Percentiles rank a stretch among this genome's conserved stretches.
Conservation (phyloP, 1,140 invertebrate species). For the Drosophila sucinea region DNA sequence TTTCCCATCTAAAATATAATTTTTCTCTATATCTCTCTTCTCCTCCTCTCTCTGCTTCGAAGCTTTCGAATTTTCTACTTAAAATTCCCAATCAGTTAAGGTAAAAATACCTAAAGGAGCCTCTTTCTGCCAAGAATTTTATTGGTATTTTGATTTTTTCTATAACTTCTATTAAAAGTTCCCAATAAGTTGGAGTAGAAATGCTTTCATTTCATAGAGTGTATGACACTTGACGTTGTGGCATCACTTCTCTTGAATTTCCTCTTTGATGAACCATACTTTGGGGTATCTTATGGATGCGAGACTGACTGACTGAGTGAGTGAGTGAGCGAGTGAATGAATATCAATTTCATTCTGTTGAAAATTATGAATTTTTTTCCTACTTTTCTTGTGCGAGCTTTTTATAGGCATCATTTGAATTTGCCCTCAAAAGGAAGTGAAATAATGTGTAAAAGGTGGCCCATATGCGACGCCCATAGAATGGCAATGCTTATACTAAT, state of each 20-base stretch:
- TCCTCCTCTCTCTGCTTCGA: no score
- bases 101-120: no score
- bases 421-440: constrained; percentile 34
- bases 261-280: background rate
- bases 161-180: no score
- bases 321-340: constrained; percentile 21
- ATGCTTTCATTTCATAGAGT: background rate
- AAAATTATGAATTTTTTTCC: constrained; percentile 37
- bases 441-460: constrained; percentile 32
- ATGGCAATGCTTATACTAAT: constrained; percentile 29
- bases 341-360: constrained; percentile 69
- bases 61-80: no score
- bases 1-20: no score
- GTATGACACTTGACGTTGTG: constrained; percentile 28
- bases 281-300: constrained; percentile 9
- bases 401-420: constrained; percentile 46
- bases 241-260: background rate
- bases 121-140: no score
- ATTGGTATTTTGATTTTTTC: no score
- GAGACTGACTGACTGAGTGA: constrained; percentile 11
- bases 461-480: constrained; percentile 22
- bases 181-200: no score
- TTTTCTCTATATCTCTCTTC: no score
- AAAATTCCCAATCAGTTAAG: no score
- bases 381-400: background rate